These are phyloP conservation scores for Rhopalosiphum padi DNA, from an alignment of 1,140 invertebrate genomes.

Conservation along the genomic window DNA sequence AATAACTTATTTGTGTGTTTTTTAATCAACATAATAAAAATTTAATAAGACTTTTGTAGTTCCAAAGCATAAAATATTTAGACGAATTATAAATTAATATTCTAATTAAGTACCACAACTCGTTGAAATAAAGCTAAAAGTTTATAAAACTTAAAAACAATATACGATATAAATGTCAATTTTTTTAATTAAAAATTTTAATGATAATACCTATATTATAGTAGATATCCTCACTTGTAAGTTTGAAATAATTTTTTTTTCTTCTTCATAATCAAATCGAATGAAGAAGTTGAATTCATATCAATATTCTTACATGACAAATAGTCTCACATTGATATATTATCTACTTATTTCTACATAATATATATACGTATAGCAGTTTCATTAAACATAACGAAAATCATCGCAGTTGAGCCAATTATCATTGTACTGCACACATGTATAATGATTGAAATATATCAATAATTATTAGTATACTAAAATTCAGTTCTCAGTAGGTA, in stretches of 20 bases:
- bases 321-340: neutral
- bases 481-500: neutral
- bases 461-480: neutral
- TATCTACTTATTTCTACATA: neutral
- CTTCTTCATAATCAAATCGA: neutral
- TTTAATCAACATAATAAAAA: slow-evolving; percentile 12
- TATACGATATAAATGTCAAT: neutral
- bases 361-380: neutral
- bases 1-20: neutral
- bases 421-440: neutral
- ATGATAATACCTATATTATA: neutral
- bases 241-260: neutral
- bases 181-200: neutral
- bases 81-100: neutral
- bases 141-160: neutral
- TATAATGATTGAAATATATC: neutral
- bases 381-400: neutral
- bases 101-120: neutral
- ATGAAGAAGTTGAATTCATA: neutral
- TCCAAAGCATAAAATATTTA: neutral
- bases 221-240: neutral
- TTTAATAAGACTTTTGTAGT: neutral
- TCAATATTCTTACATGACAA: neutral
- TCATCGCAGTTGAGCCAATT: neutral
- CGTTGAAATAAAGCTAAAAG: neutral